Percentiles rank a stretch among this genome's conserved stretches.
Evolutionary conservation across 2,797 vertebrate species (phyloP).

Genomic region (Odontamblyopus lacepedii): DNA sequence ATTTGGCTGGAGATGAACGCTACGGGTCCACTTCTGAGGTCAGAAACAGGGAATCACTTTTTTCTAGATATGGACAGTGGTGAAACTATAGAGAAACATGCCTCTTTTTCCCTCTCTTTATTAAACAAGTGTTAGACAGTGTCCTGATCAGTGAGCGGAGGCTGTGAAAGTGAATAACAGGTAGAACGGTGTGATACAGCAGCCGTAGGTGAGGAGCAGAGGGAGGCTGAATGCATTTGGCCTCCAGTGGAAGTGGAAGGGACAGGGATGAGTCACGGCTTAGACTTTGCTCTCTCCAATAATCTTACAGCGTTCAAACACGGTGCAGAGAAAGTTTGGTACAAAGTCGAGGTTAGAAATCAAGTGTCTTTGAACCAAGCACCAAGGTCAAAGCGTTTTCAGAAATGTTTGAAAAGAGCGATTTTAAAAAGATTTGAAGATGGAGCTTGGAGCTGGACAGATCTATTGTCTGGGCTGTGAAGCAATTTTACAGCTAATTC

Average conservation of each 20-base stretch:
- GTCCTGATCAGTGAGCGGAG: slow-evolving; percentile 44
- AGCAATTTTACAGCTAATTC: no score
- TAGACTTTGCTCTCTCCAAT: slow-evolving; percentile 21
- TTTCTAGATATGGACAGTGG: no score
- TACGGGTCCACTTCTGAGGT: no score
- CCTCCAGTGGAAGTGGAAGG: slow-evolving; percentile 23
- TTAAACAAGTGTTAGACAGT: slow-evolving; percentile 39
- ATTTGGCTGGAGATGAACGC: no score
- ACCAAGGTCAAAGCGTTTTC: not conserved
- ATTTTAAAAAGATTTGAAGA: not conserved
- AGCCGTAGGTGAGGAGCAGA: slow-evolving; percentile 22
- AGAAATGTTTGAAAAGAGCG: not conserved
- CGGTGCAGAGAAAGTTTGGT: not conserved
- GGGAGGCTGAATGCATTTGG: slow-evolving; percentile 33
- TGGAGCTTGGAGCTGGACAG: no score
- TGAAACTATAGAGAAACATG: no score
- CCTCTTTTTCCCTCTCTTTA: slow-evolving; percentile 19
- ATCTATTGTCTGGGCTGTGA: no score
- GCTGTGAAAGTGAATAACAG: slow-evolving; percentile 34
- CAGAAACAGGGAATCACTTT: no score
- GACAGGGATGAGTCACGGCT: slow-evolving; percentile 36
- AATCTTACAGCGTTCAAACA: slow-evolving; percentile 16
- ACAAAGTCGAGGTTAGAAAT: slow-evolving; percentile 20
- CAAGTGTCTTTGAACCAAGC: slow-evolving; percentile 10
- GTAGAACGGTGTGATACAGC: slow-evolving; percentile 1